phyloP scores from a whole-genome alignment of 1,140 invertebrate species.

The Euwallacea fornicatus region DNA sequence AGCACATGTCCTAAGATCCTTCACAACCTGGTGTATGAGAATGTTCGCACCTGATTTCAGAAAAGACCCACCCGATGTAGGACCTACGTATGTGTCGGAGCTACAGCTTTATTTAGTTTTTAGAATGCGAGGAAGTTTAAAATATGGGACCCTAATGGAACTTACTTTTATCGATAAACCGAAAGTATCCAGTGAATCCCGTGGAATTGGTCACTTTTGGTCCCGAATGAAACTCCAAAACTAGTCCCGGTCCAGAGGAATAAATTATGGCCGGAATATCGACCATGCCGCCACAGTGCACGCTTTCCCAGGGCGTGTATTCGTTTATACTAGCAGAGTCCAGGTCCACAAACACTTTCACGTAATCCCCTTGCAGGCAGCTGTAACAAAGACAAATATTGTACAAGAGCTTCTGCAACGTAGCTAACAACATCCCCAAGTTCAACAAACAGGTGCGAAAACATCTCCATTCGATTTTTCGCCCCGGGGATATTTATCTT shows the following conservation, averaged over 20 bases:
- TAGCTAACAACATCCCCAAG: neutral
- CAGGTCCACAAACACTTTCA: constrained; percentile 78
- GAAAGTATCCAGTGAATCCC: constrained; percentile 78
- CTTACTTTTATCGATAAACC: constrained; percentile 82
- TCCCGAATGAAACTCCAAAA: constrained; percentile 79
- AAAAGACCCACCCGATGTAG: too few species aligned
- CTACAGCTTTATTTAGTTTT: too few species aligned
- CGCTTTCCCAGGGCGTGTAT: constrained; percentile 72
- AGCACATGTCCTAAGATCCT: too few species aligned
- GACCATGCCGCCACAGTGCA: constrained; percentile 72
- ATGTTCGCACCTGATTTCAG: too few species aligned
- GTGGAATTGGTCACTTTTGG: constrained; percentile 62
- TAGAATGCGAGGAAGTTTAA: too few species aligned
- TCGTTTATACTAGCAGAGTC: constrained; percentile 75
- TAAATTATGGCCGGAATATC: constrained; percentile 76
- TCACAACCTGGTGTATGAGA: too few species aligned
- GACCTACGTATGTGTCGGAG: too few species aligned
- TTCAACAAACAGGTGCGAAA: neutral
- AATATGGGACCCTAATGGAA: neutral
- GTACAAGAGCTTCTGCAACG: neutral
- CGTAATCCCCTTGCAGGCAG: constrained; percentile 73
- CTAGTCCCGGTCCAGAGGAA: constrained; percentile 76
- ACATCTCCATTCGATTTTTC: constrained; percentile 1
- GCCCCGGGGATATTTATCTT: neutral
- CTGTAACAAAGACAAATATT: constrained; percentile 60